phyloP scores from a whole-genome alignment of 1,140 invertebrate species.

The Planococcus citri region DNA sequence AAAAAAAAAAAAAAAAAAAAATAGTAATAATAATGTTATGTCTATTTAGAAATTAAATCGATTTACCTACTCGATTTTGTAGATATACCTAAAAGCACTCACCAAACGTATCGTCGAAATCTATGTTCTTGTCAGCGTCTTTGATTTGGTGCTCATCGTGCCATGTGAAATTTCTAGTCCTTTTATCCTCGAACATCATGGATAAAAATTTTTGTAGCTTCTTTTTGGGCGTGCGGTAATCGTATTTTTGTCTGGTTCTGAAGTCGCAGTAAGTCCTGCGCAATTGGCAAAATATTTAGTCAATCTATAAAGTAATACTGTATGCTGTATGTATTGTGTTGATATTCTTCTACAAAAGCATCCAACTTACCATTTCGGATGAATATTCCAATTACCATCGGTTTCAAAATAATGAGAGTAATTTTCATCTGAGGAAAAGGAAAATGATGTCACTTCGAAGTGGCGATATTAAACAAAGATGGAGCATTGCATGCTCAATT shows the following conservation, averaged over 20 bases:
- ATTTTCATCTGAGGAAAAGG: slow-evolving; percentile 28
- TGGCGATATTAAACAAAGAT: too few relatives aligned
- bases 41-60: too few relatives aligned
- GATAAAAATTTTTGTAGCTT: slow-evolving; percentile 61
- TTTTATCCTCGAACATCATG: slow-evolving; percentile 37
- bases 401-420: slow-evolving; percentile 52
- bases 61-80: too few relatives aligned
- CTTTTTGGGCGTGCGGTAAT: slow-evolving; percentile 54
- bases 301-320: too few relatives aligned
- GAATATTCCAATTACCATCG: slow-evolving; percentile 65
- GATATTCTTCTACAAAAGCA: too few relatives aligned
- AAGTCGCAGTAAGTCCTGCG: slow-evolving; percentile 72
- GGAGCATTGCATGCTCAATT: too few relatives aligned
- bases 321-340: too few relatives aligned
- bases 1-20: not conserved
- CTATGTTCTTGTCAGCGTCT: not conserved
- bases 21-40: too few relatives aligned
- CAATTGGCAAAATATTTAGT: too few relatives aligned
- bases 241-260: slow-evolving; percentile 60
- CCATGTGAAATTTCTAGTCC: slow-evolving; percentile 35
- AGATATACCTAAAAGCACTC: too few relatives aligned
- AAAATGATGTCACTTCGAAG: not conserved
- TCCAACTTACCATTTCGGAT: slow-evolving; percentile 70
- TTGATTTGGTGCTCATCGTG: slow-evolving; percentile 27
- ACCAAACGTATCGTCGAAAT: not conserved